Base-by-base conservation (phyloP, 2,888 invertebrate species). In the Melolontha melolontha region DNA sequence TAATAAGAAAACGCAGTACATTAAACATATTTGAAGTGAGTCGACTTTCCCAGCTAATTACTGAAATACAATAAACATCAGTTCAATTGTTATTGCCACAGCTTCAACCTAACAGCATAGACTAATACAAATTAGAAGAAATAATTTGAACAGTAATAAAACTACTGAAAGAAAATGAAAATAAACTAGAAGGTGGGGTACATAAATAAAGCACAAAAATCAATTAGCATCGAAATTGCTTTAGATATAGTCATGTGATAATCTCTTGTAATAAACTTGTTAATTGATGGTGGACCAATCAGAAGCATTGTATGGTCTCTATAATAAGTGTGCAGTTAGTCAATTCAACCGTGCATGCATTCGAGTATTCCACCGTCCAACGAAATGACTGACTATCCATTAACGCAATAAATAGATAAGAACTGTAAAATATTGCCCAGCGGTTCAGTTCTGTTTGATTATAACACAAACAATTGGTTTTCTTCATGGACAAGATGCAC, bases 251-350 rank as follows among this genome's bases (percentile, higher is more conserved):
- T 78, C 79, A 78, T 78, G 77, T 77, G 81, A 81, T 81, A 81
- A 81, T 81, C 78, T 76, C 75, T 75, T 77, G 80, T 81, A 81
- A 81, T 81, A 81, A 81, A 81, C 81, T 79, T 79, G 81, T 81
- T 81, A 81, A 81, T 81, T 81, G 81, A 79, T 76, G 74, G 75
- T 71, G 78, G 78, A 75, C 81, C 81, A 81, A 81, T 81, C 79
- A 72, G 73, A 74, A 74, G 76, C 74, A 80, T 80, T 80, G 80
- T 73, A 72, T 67, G 71, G 73, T 72, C 77, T 76, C 75, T 78
- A 79, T 80, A 80, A 80, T 79, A 79, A 79, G 79, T 72, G 59
- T 71, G 34, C 63, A 70, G 70, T 57, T 16, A 69, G 12, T 69
- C 72, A 69, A 63, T 54, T 29, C 62, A 47, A 34, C 69, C 65